Evolutionary conservation across 2,797 vertebrate species (phyloP).

Genomic region (Rallus crepitans): DNA sequence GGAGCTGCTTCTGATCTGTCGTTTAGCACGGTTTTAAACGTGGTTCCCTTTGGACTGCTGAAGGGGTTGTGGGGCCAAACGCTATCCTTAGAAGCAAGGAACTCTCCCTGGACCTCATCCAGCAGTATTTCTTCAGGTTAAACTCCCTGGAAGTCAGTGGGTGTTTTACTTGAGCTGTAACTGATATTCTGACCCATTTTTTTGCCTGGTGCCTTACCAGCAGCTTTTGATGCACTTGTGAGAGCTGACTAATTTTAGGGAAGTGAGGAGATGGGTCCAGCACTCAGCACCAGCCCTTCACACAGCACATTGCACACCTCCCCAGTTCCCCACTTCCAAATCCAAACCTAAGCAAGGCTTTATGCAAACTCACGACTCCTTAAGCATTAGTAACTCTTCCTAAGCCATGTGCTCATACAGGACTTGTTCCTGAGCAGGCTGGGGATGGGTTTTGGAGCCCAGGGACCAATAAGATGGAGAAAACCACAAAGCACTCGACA

Average conservation of each 20-base stretch:
- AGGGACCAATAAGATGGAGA: neutral
- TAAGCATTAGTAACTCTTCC: neutral
- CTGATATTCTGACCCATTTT: slow-evolving; percentile 50
- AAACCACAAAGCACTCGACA: neutral
- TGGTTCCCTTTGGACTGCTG: neutral
- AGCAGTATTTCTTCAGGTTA: slow-evolving; percentile 38
- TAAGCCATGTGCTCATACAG: neutral
- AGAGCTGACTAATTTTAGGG: neutral
- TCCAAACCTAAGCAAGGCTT: neutral
- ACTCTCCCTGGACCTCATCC: slow-evolving; percentile 43
- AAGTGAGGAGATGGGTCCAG: neutral
- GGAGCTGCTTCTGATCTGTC: neutral
- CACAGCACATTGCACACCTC: fast-evolving
- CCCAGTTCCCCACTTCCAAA: neutral
- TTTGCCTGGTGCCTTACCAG: neutral
- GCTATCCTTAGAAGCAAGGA: slow-evolving; percentile 51
- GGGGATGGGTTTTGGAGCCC: neutral
- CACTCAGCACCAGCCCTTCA: neutral
- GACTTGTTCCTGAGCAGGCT: neutral
- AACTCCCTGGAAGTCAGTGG: slow-evolving; percentile 30
- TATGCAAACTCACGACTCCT: fast-evolving
- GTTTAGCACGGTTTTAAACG: slow-evolving; percentile 10
- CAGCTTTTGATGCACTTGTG: neutral
- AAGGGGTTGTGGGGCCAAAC: slow-evolving; percentile 40
- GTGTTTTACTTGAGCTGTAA: neutral